Percentiles rank a stretch among this genome's conserved stretches.
Evolutionary conservation across 64 coral and sea anemone genomes (phyloP).

Genomic region (Hydrozoanthus tunicans): DNA sequence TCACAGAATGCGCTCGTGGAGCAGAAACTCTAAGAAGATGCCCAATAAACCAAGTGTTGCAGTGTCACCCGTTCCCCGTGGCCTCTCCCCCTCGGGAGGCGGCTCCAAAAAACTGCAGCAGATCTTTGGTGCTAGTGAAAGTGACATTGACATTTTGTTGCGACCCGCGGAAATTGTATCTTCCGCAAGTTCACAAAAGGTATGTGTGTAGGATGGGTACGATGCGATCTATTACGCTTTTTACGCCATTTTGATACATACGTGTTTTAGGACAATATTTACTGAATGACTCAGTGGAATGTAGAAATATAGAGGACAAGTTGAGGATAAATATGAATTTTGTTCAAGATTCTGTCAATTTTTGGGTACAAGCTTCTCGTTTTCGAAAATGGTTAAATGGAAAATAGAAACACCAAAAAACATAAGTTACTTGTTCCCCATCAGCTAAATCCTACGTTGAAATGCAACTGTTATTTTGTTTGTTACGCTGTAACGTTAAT

Average conservation of each 20-base stretch:
- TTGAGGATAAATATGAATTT: no score
- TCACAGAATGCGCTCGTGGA: conserved; percentile 90
- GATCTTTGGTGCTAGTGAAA: conserved; percentile 96
- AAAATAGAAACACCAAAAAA: no score
- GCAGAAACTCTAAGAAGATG: conserved; percentile 90
- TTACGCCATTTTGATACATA: neutral
- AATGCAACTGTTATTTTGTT: neutral
- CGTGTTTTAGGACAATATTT: neutral
- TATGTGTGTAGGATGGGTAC: neutral
- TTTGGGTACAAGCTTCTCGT: no score
- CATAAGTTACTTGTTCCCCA: no score
- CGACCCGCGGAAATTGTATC: conserved; percentile 82
- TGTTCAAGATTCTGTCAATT: no score
- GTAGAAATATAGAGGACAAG: no score
- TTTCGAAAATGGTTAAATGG: no score
- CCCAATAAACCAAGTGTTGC: conserved; percentile 59
- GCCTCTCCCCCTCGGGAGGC: conserved; percentile 77
- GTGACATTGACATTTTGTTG: conserved; percentile 92
- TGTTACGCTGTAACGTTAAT: neutral
- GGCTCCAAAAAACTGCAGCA: conserved; percentile 94
- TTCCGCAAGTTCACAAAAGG: conserved; percentile 57
- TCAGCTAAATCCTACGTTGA: no score
- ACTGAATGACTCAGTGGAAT: no score
- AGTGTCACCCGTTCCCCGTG: conserved; percentile 60
- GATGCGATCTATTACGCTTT: neutral